phyloP scores from a whole-genome alignment of 2,888 invertebrate species.

The Capitulum mitella region DNA sequence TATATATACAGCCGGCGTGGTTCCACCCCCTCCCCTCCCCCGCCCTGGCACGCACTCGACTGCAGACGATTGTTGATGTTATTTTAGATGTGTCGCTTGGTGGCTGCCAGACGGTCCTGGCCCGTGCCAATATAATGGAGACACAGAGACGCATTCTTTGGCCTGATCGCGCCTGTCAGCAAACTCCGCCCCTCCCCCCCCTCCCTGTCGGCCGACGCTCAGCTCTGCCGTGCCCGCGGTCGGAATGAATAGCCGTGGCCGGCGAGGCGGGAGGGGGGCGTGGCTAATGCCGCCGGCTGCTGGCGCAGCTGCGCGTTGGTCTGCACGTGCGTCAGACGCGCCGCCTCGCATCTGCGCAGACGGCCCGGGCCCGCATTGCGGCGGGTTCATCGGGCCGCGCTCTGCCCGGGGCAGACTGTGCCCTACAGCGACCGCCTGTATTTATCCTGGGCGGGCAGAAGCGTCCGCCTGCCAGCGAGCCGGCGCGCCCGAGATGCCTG shows the following conservation, averaged over 20 bases:
- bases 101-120: background rate
- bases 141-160: background rate
- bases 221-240: no score
- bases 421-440: background rate
- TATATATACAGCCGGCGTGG: no score
- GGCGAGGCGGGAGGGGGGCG: background rate
- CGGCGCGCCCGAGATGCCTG: background rate
- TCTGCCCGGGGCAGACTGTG: no score
- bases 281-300: no score
- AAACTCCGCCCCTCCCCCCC: background rate
- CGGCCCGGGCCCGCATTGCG: no score
- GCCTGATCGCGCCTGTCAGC: background rate
- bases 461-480: no score
- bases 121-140: conserved; percentile 15
- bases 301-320: no score
- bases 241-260: background rate
- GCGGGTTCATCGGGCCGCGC: no score
- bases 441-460: background rate
- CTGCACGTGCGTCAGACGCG: no score
- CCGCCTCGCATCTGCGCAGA: no score
- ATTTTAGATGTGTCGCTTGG: conserved; percentile 13
- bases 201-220: no score
- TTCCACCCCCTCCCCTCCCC: background rate
- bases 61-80: conserved; percentile 13
- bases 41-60: background rate